Base-by-base conservation (phyloP, 2,888 invertebrate genomes). In the Ypsolopha sequella region DNA sequence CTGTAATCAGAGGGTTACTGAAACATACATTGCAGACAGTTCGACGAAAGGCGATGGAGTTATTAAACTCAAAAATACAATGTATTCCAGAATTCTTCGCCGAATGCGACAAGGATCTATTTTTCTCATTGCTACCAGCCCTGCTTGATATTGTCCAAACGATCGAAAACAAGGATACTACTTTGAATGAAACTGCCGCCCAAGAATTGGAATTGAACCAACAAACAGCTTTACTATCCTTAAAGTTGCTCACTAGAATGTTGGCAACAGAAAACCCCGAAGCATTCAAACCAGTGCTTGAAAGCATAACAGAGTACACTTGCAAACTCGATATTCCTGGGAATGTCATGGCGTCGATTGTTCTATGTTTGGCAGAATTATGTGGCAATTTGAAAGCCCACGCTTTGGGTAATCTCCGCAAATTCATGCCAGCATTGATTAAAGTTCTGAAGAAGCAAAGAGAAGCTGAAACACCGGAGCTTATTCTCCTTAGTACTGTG, bases 41-140 rank as follows among this genome's bases (percentile, higher is more conserved):
- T 0, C 89, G 93, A 56, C 89, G 93, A 54, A 93, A 95, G 68
- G 91, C 95, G 0, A 88, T 98, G 77, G 97, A 98, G 64, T 76
- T 98, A 41, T 78, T 98, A 0, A 96, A 95, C 62, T 88, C 89
- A 7, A 95, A 96, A 74, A 84, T 98, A 7, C 92, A 93, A 57
- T 88, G 90, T 54, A 90, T 91, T 54, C 86, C 88, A 4, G 88
- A 89, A 55, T 90, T 91, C 60, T 89, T 91, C 49, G 73, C 77
- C 0, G 80, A 88, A 50, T 88, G 89, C 6, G 77, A 86, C 38
- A 76, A 79, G 9, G 66, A 75, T 0, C 66, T 89, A 48, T 66
- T 94, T 8, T 82, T 88, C 33, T 80, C 88, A 0, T 65, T 95
- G 41, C 76, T 94, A 0, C 85, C 89, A 0, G 88, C 90, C 0